Conservation (phyloP, 2,797 vertebrate genomes). For the Galago senegalensis region DNA sequence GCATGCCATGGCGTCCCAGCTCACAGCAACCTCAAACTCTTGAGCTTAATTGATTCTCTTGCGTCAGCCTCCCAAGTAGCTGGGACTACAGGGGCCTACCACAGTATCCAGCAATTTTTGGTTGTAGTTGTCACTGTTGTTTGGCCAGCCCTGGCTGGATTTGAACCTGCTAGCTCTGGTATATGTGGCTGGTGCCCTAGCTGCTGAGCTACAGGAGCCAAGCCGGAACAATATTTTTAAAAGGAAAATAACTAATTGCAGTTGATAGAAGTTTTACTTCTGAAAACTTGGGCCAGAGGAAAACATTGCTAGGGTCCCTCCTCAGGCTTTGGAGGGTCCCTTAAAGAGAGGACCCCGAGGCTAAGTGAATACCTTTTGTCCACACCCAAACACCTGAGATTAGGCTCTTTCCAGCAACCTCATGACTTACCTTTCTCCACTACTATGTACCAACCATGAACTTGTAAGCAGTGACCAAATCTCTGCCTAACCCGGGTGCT, state of each 20-base stretch:
- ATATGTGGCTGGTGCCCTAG: too few relatives aligned
- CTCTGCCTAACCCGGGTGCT: not conserved
- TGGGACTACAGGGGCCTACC: too few relatives aligned
- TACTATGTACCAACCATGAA: not conserved
- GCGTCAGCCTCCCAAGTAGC: too few relatives aligned
- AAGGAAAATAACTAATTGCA: not conserved
- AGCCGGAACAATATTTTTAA: not conserved
- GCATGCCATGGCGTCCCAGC: too few relatives aligned
- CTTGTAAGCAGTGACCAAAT: not conserved
- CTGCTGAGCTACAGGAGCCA: too few relatives aligned
- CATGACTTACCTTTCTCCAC: not conserved
- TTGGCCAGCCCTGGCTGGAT: too few relatives aligned
- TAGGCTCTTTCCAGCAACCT: not conserved
- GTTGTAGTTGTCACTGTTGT: too few relatives aligned
- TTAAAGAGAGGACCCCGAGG: not conserved
- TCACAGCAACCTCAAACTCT: too few relatives aligned
- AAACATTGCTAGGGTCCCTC: not conserved
- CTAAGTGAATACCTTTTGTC: not conserved
- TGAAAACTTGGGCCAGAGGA: not conserved
- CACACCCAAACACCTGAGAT: not conserved
- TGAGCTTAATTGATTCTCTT: too few relatives aligned
- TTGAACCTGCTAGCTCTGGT: too few relatives aligned
- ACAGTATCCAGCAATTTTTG: too few relatives aligned
- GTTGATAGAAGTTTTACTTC: not conserved
- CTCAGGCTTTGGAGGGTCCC: not conserved